Percentiles rank a stretch among this genome's conserved stretches.
Evolutionary conservation across 2,113 vertebrate genomes (phyloP).

Genomic region (Erythrocercus mccallii): DNA sequence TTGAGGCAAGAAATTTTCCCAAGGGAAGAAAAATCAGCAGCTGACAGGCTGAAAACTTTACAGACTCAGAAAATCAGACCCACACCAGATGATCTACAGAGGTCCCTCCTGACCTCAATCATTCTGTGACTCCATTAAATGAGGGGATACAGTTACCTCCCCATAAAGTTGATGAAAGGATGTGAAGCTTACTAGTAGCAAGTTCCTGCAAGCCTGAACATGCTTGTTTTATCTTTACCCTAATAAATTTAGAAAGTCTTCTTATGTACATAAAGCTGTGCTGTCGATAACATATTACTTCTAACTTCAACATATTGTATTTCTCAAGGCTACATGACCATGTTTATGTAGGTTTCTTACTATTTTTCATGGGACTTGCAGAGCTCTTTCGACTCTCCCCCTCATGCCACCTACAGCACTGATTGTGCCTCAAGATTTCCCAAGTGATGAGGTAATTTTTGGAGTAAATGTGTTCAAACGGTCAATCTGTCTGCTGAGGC

Average conservation of each 20-base stretch:
- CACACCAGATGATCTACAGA: background rate
- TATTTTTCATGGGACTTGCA: conserved; percentile 39
- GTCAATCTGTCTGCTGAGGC: background rate
- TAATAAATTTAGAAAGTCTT: conserved; percentile 27
- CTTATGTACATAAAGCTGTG: conserved; percentile 42
- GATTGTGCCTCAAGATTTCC: background rate
- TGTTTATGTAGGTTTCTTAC: background rate
- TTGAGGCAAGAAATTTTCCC: too few relatives aligned
- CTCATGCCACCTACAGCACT: background rate
- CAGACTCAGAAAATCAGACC: too few relatives aligned
- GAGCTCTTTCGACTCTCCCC: background rate
- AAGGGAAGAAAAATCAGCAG: too few relatives aligned
- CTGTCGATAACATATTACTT: conserved; percentile 21
- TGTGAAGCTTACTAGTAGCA: background rate
- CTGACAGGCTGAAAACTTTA: too few relatives aligned
- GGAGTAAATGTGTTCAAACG: background rate
- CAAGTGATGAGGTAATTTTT: conserved; percentile 2
- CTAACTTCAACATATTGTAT: conserved; percentile 36
- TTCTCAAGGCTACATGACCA: conserved; percentile 38
- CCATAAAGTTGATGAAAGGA: background rate
- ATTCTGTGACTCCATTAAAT: background rate
- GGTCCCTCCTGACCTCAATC: background rate
- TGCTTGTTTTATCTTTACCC: conserved; percentile 3
- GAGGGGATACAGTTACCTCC: background rate
- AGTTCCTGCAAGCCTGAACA: background rate